phyloP scores from a whole-genome alignment of 1,140 invertebrate species.

The Whitmania pigra region DNA sequence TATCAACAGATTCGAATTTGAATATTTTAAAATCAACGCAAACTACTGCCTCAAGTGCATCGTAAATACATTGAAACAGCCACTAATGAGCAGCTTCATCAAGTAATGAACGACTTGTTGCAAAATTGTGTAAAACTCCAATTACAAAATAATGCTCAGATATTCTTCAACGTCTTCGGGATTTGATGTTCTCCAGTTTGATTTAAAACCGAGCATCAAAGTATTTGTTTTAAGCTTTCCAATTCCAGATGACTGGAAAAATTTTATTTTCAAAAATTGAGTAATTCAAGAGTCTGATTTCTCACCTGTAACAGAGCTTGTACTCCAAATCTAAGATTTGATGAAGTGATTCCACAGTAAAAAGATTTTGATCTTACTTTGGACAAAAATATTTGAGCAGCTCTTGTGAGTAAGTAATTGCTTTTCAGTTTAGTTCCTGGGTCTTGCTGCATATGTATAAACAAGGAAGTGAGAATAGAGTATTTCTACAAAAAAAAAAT shows the following conservation, averaged over 20 bases:
- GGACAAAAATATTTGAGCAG: conserved; percentile 60
- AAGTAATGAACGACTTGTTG: too few relatives aligned
- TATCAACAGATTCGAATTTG: neutral
- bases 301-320: conserved; percentile 52
- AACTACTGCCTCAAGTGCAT: too few relatives aligned
- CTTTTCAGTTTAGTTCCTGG: conserved; percentile 30
- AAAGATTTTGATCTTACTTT: conserved; percentile 74
- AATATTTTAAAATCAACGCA: too few relatives aligned
- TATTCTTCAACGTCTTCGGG: conserved; percentile 60
- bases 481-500: conserved; percentile 13
- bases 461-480: too few relatives aligned
- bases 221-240: conserved; percentile 87
- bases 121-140: conserved; percentile 27
- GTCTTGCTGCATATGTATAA: conserved; percentile 28
- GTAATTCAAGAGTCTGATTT: neutral
- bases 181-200: conserved; percentile 60
- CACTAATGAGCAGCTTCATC: too few relatives aligned
- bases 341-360: conserved; percentile 65
- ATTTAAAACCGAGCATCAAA: conserved; percentile 81
- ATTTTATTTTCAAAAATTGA: neutral
- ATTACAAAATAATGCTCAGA: conserved; percentile 83
- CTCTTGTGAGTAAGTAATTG: conserved; percentile 28
- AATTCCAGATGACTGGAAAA: conserved; percentile 53
- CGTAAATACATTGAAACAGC: too few relatives aligned
- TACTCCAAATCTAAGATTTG: conserved; percentile 63